Percentiles rank a stretch among this genome's conserved stretches.
These are phyloP conservation scores for Hyppa rectilinea DNA, from an alignment of 2,888 invertebrate species.

Conservation along the genomic window DNA sequence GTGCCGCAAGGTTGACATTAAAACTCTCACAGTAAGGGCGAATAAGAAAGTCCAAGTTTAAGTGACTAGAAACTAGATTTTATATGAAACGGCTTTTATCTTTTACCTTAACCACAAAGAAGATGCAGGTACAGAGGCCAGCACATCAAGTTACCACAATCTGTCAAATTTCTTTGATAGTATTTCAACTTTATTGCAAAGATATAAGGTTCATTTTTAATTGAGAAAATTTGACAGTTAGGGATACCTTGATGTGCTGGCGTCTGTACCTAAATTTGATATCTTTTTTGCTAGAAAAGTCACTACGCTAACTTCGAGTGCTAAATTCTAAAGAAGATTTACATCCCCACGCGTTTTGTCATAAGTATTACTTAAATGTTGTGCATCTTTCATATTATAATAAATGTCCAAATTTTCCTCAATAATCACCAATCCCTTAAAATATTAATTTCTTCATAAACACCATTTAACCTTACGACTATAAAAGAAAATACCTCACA, in stretches of 20 bases:
- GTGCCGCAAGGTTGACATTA: slow-evolving; percentile 16
- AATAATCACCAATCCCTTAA: slow-evolving; percentile 18
- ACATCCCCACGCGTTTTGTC: too few species aligned
- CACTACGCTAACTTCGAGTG: neutral
- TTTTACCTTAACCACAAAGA: slow-evolving; percentile 8
- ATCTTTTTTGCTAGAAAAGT: neutral
- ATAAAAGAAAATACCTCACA: slow-evolving; percentile 36
- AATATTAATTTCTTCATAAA: slow-evolving; percentile 36
- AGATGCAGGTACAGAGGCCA: neutral
- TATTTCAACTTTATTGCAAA: too few species aligned
- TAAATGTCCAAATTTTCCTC: neutral
- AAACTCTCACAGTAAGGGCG: slow-evolving; percentile 29
- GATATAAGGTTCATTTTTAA: too few species aligned
- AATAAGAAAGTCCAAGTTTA: slow-evolving; percentile 27
- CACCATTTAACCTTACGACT: slow-evolving; percentile 31
- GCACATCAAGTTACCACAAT: too few species aligned
- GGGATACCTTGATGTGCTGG: too few species aligned
- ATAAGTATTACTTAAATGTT: too few species aligned
- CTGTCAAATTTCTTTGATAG: too few species aligned
- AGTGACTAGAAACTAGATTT: slow-evolving; percentile 36
- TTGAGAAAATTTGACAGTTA: too few species aligned
- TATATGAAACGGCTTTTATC: slow-evolving; percentile 16
- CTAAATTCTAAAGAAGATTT: neutral
- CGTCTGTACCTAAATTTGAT: too few species aligned
- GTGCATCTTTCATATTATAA: neutral